Percentiles rank a stretch among this genome's conserved stretches.
phyloP scores from a whole-genome alignment of 2,797 vertebrate species.

The Typhlichthys eigenmanni region DNA sequence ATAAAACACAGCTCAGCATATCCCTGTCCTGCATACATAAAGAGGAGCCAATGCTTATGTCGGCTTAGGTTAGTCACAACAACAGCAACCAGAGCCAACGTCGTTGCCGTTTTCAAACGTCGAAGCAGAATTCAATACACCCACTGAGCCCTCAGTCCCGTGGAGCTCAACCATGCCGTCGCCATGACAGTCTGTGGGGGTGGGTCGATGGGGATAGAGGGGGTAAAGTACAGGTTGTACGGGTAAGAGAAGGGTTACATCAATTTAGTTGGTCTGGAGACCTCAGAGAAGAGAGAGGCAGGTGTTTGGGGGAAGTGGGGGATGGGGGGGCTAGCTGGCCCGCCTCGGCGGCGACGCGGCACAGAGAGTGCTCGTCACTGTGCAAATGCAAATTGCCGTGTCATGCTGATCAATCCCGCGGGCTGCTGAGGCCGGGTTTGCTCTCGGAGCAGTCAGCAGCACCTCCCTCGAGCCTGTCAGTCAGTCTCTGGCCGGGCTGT shows the following conservation, averaged over 20 bases:
- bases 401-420: conserved; percentile 67
- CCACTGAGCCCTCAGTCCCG: conserved; percentile 34
- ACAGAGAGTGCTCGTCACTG: conserved; percentile 42
- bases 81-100: conserved; percentile 2
- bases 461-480: conserved; percentile 18
- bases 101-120: neutral
- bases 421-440: conserved; percentile 46
- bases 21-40: conserved; percentile 55
- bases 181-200: conserved; percentile 60
- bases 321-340: conserved; percentile 1
- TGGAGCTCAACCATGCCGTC: conserved; percentile 42
- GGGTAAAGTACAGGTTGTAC: neutral
- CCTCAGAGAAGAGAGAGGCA: neutral
- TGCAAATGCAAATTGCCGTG: conserved; percentile 67
- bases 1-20: conserved; percentile 72
- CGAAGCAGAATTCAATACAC: conserved; percentile 32
- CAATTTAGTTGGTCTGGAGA: neutral
- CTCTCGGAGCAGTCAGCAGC: conserved; percentile 53
- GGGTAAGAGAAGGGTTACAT: conserved; percentile 7
- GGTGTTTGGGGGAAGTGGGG: conserved; percentile 11
- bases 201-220: neutral
- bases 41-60: conserved; percentile 42
- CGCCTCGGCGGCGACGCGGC: conserved; percentile 51
- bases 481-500: neutral
- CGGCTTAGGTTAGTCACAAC: conserved; percentile 49